phyloP scores from a whole-genome alignment of 2,797 vertebrate species.

The Ctenochaetus hawaiiensis region DNA sequence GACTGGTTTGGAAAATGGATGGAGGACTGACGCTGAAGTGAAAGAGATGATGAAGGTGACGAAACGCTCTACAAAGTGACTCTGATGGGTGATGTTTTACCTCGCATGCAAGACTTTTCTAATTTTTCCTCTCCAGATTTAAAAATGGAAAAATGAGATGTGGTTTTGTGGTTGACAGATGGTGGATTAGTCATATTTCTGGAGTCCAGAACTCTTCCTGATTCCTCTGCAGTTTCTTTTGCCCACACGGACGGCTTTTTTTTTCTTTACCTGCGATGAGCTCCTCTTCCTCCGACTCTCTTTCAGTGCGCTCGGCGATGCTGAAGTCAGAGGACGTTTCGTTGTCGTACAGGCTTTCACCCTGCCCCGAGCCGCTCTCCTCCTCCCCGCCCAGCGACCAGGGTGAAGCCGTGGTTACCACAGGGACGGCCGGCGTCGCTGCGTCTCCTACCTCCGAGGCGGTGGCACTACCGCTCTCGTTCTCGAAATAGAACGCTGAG shows the following conservation, averaged over 20 bases:
- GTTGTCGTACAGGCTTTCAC: constrained; percentile 92
- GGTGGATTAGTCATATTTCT: constrained; percentile 52
- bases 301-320: constrained; percentile 91
- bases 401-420: constrained; percentile 58
- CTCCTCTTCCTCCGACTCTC: constrained; percentile 87
- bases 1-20: neutral
- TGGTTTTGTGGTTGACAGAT: constrained; percentile 46
- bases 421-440: constrained; percentile 12
- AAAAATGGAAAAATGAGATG: constrained; percentile 34
- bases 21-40: neutral
- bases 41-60: constrained; percentile 33
- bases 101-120: constrained; percentile 24
- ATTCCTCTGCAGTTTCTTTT: constrained; percentile 31
- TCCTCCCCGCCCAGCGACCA: constrained; percentile 89
- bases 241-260: neutral
- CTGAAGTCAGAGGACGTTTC: constrained; percentile 98
- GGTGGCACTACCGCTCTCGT: constrained; percentile 72
- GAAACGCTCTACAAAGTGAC: neutral
- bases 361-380: constrained; percentile 94
- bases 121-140: constrained; percentile 9
- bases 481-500: constrained; percentile 86
- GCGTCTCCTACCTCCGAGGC: constrained; percentile 53
- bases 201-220: constrained; percentile 45
- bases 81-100: constrained; percentile 3
- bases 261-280: constrained; percentile 90